A percentile compares a stretch with the other conserved stretches of the same genome.
phyloP scores from a whole-genome alignment of 2,888 invertebrate species.

The Aphidius colemani region DNA sequence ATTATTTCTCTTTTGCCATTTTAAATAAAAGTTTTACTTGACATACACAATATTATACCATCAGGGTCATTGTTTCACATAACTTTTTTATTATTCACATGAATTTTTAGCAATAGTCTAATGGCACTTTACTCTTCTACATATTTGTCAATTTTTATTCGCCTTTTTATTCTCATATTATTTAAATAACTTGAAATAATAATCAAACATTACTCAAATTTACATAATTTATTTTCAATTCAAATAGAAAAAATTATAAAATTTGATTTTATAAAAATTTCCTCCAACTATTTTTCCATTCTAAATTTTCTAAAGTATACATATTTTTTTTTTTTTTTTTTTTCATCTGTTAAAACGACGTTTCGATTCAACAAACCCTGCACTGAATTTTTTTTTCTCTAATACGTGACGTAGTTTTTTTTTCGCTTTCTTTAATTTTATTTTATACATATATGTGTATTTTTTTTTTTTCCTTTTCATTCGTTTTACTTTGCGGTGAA shows the following conservation, averaged over 20 bases:
- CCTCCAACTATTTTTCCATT: not conserved
- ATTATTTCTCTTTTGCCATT: not conserved
- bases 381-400: conserved; percentile 21
- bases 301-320: too few species aligned
- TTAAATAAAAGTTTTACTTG: too few species aligned
- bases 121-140: too few species aligned
- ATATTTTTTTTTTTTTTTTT: not conserved
- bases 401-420: conserved; percentile 26
- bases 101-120: too few species aligned
- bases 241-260: conserved; percentile 1
- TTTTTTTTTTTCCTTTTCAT: conserved; percentile 14
- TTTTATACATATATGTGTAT: not conserved
- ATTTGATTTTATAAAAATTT: conserved; percentile 16
- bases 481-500: conserved; percentile 16
- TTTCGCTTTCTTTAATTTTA: conserved; percentile 18
- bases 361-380: conserved; percentile 21
- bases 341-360: conserved; percentile 21
- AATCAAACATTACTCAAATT: not conserved
- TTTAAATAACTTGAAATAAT: not conserved
- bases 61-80: too few species aligned
- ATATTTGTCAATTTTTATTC: not conserved
- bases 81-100: too few species aligned
- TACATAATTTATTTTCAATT: not conserved
- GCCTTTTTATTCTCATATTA: not conserved
- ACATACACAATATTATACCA: too few species aligned